Percentiles rank a stretch among this genome's conserved stretches.
phyloP scores from a whole-genome alignment of 2,888 invertebrate genomes.

The Ormyrus pomaceus region DNA sequence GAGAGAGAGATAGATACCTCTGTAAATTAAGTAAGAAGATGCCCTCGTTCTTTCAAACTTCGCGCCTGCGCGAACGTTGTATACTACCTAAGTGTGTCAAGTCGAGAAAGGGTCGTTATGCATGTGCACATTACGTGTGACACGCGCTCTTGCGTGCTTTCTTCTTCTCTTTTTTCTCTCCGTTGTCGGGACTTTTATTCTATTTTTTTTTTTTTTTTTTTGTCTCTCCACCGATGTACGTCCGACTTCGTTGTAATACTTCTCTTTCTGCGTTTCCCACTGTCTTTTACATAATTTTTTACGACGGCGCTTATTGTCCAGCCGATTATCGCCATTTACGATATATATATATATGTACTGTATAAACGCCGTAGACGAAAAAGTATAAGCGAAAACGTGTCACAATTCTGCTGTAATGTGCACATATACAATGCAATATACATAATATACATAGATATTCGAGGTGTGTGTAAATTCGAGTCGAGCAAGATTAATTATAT shows the following conservation, averaged over 20 bases:
- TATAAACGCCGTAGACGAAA: too few relatives aligned
- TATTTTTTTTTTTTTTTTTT: not conserved
- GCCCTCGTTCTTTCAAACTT: conserved; percentile 75
- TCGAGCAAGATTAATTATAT: not conserved
- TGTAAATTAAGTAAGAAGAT: conserved; percentile 71
- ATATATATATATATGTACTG: too few relatives aligned
- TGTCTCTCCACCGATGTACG: too few relatives aligned
- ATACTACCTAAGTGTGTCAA: conserved; percentile 62
- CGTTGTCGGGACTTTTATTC: not conserved
- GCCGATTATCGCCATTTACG: too few relatives aligned
- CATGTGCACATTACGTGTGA: conserved; percentile 50
- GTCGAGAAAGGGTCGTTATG: conserved; percentile 56
- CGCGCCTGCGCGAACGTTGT: conserved; percentile 60
- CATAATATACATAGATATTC: conserved; percentile 39
- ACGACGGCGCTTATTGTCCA: too few relatives aligned
- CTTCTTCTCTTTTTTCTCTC: not conserved
- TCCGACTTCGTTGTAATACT: too few relatives aligned
- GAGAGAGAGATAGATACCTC: conserved; percentile 59
- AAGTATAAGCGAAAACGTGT: too few relatives aligned
- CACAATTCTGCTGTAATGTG: conserved; percentile 21
- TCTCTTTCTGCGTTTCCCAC: too few relatives aligned
- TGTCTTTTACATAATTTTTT: too few relatives aligned
- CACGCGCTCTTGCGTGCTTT: not conserved
- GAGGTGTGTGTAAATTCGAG: conserved; percentile 27
- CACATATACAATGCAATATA: conserved; percentile 33